Evolutionary conservation across 2,888 invertebrate species (phyloP).

Genomic region (Heliconius hortense): DNA sequence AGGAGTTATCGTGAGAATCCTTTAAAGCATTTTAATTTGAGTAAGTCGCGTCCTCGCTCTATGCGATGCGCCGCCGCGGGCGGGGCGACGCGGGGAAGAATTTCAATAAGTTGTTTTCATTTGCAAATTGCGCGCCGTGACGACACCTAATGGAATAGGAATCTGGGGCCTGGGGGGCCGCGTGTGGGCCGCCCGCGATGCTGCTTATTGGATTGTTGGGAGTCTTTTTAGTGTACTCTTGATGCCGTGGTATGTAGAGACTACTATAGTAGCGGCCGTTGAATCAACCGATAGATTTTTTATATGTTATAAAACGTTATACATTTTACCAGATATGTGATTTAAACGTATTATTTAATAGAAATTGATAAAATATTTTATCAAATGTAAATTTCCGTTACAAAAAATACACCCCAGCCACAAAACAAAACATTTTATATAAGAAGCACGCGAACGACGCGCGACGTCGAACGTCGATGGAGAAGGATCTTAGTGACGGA

Average conservation of each 20-base stretch:
- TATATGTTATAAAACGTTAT: neutral
- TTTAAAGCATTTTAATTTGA: slow-evolving; percentile 31
- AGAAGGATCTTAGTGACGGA: slow-evolving; percentile 62
- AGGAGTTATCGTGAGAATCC: slow-evolving; percentile 22
- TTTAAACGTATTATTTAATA: neutral
- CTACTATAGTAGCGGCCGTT: neutral
- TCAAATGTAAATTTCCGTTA: neutral
- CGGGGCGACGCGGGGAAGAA: slow-evolving; percentile 64
- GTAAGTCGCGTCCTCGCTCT: slow-evolving; percentile 47
- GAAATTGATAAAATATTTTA: neutral
- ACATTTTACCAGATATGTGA: too few species aligned
- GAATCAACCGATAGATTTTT: too few species aligned
- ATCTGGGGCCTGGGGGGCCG: slow-evolving; percentile 67
- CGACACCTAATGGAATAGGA: slow-evolving; percentile 80
- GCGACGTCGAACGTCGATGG: slow-evolving; percentile 50
- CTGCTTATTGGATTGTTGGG: slow-evolving; percentile 70
- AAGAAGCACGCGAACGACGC: neutral
- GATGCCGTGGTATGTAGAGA: slow-evolving; percentile 4
- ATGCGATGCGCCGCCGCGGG: slow-evolving; percentile 52
- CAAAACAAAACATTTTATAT: neutral
- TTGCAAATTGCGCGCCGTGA: slow-evolving; percentile 78
- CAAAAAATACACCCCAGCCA: neutral
- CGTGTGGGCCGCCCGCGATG: slow-evolving; percentile 54
- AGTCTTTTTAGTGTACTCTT: slow-evolving; percentile 35
- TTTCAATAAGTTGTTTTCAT: slow-evolving; percentile 82